Evolutionary conservation across 2,888 invertebrate genomes (phyloP).

Genomic region (Achlya flavicornis): DNA sequence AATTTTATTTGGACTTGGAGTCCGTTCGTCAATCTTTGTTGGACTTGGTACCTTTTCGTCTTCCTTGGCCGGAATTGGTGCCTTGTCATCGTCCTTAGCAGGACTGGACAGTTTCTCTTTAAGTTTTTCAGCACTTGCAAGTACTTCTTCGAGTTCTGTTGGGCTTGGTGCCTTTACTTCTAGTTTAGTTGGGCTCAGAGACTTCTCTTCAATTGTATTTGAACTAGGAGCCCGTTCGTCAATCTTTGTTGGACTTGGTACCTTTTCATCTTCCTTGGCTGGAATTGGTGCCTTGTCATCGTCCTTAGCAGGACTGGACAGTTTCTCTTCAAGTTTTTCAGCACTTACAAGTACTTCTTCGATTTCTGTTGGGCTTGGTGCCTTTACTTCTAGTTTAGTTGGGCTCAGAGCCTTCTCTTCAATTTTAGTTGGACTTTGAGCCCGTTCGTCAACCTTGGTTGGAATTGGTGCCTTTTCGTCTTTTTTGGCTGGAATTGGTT

Average conservation of each 20-base stretch:
- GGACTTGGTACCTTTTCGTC: neutral
- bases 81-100: constrained; percentile 6
- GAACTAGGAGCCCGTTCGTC: constrained; percentile 18
- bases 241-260: constrained; percentile 14
- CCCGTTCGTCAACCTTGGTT: neutral
- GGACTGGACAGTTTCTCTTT: constrained; percentile 17
- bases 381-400: neutral
- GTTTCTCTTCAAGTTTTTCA: neutral
- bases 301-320: neutral
- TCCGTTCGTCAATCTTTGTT: no score
- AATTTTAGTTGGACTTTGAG: constrained; percentile 14
- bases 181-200: neutral
- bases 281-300: neutral
- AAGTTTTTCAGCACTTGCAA: constrained; percentile 5
- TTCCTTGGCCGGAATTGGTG: constrained; percentile 5
- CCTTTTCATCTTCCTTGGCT: constrained; percentile 9
- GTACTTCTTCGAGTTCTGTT: neutral
- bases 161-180: constrained; percentile 2
- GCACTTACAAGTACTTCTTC: neutral
- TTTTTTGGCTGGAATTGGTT: no score
- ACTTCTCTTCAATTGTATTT: constrained; percentile 6
- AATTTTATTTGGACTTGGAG: no score
- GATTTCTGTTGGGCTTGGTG: neutral
- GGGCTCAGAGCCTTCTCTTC: constrained; percentile 14
- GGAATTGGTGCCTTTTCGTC: neutral